Base-by-base conservation (phyloP, 2,888 invertebrate genomes). In the Eupeodes latifasciatus region DNA sequence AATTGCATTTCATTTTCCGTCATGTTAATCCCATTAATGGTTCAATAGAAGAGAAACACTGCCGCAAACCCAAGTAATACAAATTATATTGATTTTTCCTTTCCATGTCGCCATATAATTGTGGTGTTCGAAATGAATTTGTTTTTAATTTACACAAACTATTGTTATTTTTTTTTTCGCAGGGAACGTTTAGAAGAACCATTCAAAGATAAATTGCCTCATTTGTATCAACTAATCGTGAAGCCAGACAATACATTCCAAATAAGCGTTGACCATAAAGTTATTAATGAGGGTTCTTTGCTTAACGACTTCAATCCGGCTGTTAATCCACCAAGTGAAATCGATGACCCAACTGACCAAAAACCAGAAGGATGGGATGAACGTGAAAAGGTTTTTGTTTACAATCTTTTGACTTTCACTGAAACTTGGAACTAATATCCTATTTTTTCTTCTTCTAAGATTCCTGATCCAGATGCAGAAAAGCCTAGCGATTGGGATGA, bases 401-500 rank as follows among this genome's bases (percentile, higher is more conserved):
- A 27, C 27, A 27, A 2, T 1, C 4, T 47, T 34, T 51, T 44
- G 0, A 49, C 11, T 57, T 61, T 14, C 27, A 27, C 27, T 27
- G 27, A 27, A 57, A 27, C 12, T 51, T 75, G 12, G 14, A 49
- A 80, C 51, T 4, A 57, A 19, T 12, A 16, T 16, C 49, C 36
- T 27, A 27, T 49, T 57, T 47, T 47, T 61, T 9, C 72, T 67
- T 69, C 11, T 49, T 71, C 40, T 4, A 90, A 95, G 95, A 98
- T 99, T 89, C 96, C 97, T 0, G 98, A 99, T 93, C 97, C 97
- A 1, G 95, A 96, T 69, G 97, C 99, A 0, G 94, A 94, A 0
- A 99, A 99, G 92, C 99, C 99, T 0, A 97, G 96, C 0, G 99
- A 99, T 93, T 99, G 99, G 99, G 98, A 99, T 93, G 99, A 99